Evolutionary conservation across 2,113 vertebrate species (phyloP).

Genomic region (Oophaga pumilio): DNA sequence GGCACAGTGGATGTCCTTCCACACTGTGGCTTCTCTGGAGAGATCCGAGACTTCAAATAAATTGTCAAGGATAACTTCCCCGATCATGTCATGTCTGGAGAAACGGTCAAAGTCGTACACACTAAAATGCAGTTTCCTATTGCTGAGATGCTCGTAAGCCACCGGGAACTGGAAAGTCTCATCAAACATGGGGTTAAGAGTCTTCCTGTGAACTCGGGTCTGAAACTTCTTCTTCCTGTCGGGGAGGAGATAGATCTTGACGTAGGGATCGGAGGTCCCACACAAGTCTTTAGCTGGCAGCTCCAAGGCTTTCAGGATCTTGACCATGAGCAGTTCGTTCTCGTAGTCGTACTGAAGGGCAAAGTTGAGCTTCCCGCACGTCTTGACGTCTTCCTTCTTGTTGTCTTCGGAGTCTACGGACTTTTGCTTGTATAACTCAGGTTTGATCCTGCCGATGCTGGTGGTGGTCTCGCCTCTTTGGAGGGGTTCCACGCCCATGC

Average conservation of each 20-base stretch:
- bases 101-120: constrained; percentile 98
- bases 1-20: constrained; percentile 95
- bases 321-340: constrained; percentile 88
- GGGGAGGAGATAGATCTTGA: constrained; percentile 96
- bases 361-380: constrained; percentile 94
- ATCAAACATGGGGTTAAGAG: constrained; percentile 91
- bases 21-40: constrained; percentile 91
- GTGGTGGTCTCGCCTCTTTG: constrained; percentile 90
- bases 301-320: constrained; percentile 91
- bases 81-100: constrained; percentile 98
- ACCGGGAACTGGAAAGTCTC: constrained; percentile 94
- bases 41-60: constrained; percentile 97
- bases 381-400: constrained; percentile 80
- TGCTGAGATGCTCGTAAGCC: constrained; percentile 89
- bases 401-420: constrained; percentile 93
- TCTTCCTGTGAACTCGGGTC: constrained; percentile 96
- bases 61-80: constrained; percentile 96
- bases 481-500: constrained; percentile 80
- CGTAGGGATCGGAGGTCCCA: constrained; percentile 94
- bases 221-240: constrained; percentile 98
- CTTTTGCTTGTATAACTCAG: constrained; percentile 96
- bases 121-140: constrained; percentile 95
- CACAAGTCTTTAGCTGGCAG: constrained; percentile 95
- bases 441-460: constrained; percentile 96
- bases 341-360: constrained; percentile 91